Evolutionary conservation across 2,113 vertebrate species (phyloP), one percentile per base, ranked within the genome.

Genomic region (Antennarius striatus): DNA sequence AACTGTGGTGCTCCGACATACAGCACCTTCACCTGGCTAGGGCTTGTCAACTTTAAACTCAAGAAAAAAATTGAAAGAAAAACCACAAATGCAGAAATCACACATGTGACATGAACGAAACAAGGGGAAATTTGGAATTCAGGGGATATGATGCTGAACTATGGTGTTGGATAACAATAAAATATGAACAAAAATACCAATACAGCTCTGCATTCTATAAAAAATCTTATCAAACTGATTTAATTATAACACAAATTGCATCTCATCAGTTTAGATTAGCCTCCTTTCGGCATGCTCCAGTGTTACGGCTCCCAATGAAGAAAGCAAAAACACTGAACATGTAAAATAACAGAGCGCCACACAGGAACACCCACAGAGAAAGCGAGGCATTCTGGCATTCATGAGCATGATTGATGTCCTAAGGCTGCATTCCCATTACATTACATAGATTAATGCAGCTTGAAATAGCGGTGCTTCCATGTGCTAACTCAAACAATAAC

Each of bases 341-440:
- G 53, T 9, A 73, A 10, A 80, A 73, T 71, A 81, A 84, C 88
- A 74, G 84, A 54, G 85, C 81, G 91, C 90, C 91, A 82, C 78
- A 82, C 68, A 79, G 83, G 90, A 84, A 70, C 86, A 83, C 91
- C 89, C 68, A 2, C 87, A 50, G 82, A 91, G 90, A 91, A 83
- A 88, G 81, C 79, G 83, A 84, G 85, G 84, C 86, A 91, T 90
- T 93, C 92, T 82, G 75, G 77, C 90, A 86, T 92, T 91, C 91
- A 90, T 87, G 71, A 82, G 84, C 83, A 86, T 91, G 73, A 91
- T 87, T 91, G 93, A 93, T 91, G 84, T 58, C 52, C 58, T 30
- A 54, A 46, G 77, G 77, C 65, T 51, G 56, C 52, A 55, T 61
- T 75, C 78, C 64, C 69, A 77, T 79, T 71, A 72, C 32, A 36